These are phyloP conservation scores for Tetragonisca angustula DNA, from an alignment of 2,888 invertebrate species.

Conservation along the genomic window DNA sequence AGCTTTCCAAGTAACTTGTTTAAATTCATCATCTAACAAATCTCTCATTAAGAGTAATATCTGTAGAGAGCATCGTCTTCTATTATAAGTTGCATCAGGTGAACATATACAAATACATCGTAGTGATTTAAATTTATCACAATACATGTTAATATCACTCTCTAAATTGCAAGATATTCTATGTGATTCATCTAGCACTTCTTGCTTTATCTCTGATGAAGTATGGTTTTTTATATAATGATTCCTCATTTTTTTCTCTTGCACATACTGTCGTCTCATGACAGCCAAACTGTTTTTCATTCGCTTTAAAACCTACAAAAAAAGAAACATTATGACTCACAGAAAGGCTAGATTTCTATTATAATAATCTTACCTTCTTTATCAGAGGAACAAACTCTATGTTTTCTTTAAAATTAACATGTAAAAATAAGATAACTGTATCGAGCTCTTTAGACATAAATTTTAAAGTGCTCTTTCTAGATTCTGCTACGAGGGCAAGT, in stretches of 20 bases:
- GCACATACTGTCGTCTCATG: slow-evolving; percentile 67
- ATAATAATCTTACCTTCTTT: slow-evolving; percentile 87
- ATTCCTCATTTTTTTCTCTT: slow-evolving; percentile 52
- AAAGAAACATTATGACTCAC: not conserved
- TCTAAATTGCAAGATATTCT: slow-evolving; percentile 62
- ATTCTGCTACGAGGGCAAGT: slow-evolving; percentile 89
- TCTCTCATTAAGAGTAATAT: slow-evolving; percentile 83
- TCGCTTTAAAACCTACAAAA: slow-evolving; percentile 83
- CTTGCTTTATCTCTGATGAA: slow-evolving; percentile 47
- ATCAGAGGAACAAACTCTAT: slow-evolving; percentile 89
- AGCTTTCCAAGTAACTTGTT: slow-evolving; percentile 58
- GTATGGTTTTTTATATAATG: slow-evolving; percentile 15
- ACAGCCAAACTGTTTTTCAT: slow-evolving; percentile 84
- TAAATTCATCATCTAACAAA: slow-evolving; percentile 66
- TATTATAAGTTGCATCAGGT: slow-evolving; percentile 87
- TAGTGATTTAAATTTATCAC: slow-evolving; percentile 84
- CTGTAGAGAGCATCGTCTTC: slow-evolving; percentile 87
- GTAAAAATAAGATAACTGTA: slow-evolving; percentile 87
- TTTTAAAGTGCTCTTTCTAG: slow-evolving; percentile 89
- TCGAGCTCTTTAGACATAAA: slow-evolving; percentile 87
- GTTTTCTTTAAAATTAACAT: slow-evolving; percentile 89
- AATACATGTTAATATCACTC: slow-evolving; percentile 82
- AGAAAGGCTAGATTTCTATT: too few relatives aligned
- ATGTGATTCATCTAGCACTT: slow-evolving; percentile 36
- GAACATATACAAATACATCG: slow-evolving; percentile 85